Conservation (phyloP, 2,888 invertebrate genomes). For the Plagiodera versicolora region DNA sequence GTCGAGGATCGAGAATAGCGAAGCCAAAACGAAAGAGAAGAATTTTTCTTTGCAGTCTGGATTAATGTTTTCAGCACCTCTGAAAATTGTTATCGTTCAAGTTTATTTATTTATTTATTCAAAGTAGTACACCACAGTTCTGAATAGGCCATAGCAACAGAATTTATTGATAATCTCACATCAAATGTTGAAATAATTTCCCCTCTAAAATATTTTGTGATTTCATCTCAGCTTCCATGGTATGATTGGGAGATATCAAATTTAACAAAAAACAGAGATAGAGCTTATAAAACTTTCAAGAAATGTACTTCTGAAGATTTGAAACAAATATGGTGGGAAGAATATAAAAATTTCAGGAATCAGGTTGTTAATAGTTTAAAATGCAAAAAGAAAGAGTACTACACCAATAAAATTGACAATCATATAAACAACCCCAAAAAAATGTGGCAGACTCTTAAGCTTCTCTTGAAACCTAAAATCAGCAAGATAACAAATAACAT, state of each 20-base stretch:
- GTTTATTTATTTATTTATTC: too few relatives aligned
- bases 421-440: background rate
- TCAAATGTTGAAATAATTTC: background rate
- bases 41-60: conserved; percentile 64
- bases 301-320: background rate
- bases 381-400: background rate
- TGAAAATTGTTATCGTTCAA: too few relatives aligned
- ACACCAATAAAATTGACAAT: background rate
- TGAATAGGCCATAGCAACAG: too few relatives aligned
- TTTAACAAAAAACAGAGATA: conserved; percentile 1
- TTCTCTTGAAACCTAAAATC: background rate
- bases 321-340: background rate
- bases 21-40: conserved; percentile 67
- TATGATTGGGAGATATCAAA: conserved; percentile 2
- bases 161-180: background rate
- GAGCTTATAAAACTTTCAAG: background rate
- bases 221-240: background rate
- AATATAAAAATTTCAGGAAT: background rate
- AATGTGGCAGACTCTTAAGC: background rate
- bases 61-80: conserved; percentile 71
- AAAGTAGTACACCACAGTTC: too few relatives aligned
- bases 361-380: background rate
- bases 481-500: conserved; percentile 3
- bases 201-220: background rate
- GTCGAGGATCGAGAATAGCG: conserved; percentile 70